Percentiles rank a stretch among this genome's conserved stretches.
Evolutionary conservation across 2,888 invertebrate species (phyloP).

Genomic region (Gari tellinella): DNA sequence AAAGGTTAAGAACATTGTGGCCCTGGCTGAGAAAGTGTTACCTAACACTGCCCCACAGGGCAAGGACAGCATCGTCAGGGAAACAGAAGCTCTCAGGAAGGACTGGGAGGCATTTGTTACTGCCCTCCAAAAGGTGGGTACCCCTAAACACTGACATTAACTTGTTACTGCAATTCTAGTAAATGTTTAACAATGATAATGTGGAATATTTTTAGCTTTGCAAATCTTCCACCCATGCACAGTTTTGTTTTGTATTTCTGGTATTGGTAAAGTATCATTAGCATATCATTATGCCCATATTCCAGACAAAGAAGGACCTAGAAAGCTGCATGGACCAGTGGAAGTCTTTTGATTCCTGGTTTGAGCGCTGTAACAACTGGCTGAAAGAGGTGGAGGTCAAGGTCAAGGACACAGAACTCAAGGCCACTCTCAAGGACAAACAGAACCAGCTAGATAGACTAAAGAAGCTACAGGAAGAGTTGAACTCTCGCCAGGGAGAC

Average conservation of each 20-base stretch:
- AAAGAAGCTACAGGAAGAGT: slow-evolving; percentile 75
- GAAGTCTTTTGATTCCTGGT: slow-evolving; percentile 94
- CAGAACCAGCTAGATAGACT: slow-evolving; percentile 75
- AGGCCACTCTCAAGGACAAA: slow-evolving; percentile 80
- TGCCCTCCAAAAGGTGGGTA: slow-evolving; percentile 76
- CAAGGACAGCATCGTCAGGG: slow-evolving; percentile 77
- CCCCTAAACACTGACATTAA: no score
- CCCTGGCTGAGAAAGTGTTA: slow-evolving; percentile 93
- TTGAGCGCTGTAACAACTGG: slow-evolving; percentile 94
- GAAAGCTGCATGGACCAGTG: slow-evolving; percentile 94
- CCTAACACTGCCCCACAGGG: slow-evolving; percentile 81
- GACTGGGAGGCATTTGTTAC: slow-evolving; percentile 81
- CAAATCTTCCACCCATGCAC: no score
- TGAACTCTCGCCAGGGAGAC: slow-evolving; percentile 86
- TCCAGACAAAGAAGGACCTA: slow-evolving; percentile 85
- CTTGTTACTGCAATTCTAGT: no score
- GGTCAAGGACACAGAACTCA: slow-evolving; percentile 86
- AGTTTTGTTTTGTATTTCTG: no score
- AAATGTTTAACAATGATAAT: no score
- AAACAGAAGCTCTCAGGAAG: slow-evolving; percentile 77
- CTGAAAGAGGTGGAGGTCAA: slow-evolving; percentile 94
- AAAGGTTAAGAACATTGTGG: slow-evolving; percentile 91
- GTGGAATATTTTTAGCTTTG: no score
- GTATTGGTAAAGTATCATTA: no score
- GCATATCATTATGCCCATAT: no score